Conservation (phyloP, 2,797 vertebrate species). For the Melopsittacus undulatus region DNA sequence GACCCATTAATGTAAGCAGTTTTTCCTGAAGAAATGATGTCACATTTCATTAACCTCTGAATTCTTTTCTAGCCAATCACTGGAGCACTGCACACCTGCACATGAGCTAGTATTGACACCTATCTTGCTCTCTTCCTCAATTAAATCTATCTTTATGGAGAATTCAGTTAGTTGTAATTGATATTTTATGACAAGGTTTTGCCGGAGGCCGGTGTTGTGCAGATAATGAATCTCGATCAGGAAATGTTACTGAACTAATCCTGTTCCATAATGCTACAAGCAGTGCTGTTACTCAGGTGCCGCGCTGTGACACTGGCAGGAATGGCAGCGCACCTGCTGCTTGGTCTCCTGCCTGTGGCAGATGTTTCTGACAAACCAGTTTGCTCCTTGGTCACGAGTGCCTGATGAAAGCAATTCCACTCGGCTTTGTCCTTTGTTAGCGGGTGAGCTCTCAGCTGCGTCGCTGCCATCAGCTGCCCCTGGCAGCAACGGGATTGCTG, state of each 20-base stretch:
- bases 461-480: not conserved
- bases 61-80: not conserved
- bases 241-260: not conserved
- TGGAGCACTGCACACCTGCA: constrained; percentile 26
- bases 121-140: not conserved
- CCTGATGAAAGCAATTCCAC: not conserved
- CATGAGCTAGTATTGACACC: not conserved
- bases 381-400: not conserved
- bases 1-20: not conserved
- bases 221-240: not conserved
- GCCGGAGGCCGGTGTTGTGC: not conserved
- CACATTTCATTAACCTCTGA: not conserved
- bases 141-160: constrained; percentile 21
- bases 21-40: not conserved
- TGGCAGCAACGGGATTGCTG: not conserved
- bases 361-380: constrained; percentile 42
- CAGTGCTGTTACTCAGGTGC: not conserved
- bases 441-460: not conserved
- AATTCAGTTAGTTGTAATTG: constrained; percentile 50
- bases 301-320: not conserved
- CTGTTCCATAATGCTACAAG: not conserved
- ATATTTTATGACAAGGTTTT: not conserved
- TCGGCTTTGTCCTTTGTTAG: not conserved
- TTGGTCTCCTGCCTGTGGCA: not conserved
- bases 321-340: not conserved